phyloP scores from a whole-genome alignment of 2,797 vertebrate genomes.

The Siniperca undulata region DNA sequence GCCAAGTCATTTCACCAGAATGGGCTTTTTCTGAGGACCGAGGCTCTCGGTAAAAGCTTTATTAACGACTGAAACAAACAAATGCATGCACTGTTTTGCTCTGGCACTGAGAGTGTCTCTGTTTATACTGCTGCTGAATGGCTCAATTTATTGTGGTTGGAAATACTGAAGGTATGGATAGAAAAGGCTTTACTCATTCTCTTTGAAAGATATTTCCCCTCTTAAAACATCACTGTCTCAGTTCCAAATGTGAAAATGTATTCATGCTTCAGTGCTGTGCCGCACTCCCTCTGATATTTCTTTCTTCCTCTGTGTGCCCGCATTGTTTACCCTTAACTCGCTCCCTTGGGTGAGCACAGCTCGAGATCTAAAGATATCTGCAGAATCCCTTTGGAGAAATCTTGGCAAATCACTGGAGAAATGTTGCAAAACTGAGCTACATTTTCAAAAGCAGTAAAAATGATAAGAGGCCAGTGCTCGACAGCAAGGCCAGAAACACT shows the following conservation, averaged over 20 bases:
- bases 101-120: slow-evolving; percentile 60
- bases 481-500: slow-evolving; percentile 17
- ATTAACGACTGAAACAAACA: slow-evolving; percentile 78
- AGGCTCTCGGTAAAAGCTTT: slow-evolving; percentile 76
- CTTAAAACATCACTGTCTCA: slow-evolving; percentile 66
- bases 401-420: slow-evolving; percentile 50
- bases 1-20: slow-evolving; percentile 81
- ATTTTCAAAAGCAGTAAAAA: slow-evolving; percentile 46
- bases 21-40: slow-evolving; percentile 66
- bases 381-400: slow-evolving; percentile 54
- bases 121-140: slow-evolving; percentile 73
- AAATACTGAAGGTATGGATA: slow-evolving; percentile 61
- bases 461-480: slow-evolving; percentile 31
- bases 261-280: slow-evolving; percentile 53
- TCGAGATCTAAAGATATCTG: slow-evolving; percentile 68
- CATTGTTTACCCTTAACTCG: slow-evolving; percentile 73
- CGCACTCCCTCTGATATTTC: slow-evolving; percentile 54
- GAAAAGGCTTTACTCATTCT: slow-evolving; percentile 63
- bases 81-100: slow-evolving; percentile 68
- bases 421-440: slow-evolving; percentile 47
- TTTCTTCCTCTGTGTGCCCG: slow-evolving; percentile 59
- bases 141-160: slow-evolving; percentile 65
- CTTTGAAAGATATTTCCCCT: slow-evolving; percentile 67
- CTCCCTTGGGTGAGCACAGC: slow-evolving; percentile 64
- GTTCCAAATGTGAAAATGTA: slow-evolving; percentile 62